phyloP scores from a whole-genome alignment of 2,113 vertebrate species.

The Serinus canaria region DNA sequence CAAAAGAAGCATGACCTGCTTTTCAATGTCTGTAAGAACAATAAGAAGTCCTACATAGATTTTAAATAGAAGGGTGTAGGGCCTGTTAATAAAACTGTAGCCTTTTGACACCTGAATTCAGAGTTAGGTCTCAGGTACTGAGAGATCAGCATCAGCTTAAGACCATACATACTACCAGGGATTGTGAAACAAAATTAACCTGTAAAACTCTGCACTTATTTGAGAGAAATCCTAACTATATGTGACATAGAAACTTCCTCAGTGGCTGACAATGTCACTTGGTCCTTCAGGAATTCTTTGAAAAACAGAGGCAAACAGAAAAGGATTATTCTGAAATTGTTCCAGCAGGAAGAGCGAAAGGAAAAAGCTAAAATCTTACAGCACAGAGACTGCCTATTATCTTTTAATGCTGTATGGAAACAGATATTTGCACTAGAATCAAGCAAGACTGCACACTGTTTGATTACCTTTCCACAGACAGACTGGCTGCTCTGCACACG shows the following conservation, averaged over 20 bases:
- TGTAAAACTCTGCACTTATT: background rate
- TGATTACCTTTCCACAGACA: background rate
- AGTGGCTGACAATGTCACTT: background rate
- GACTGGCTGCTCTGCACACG: accelerated
- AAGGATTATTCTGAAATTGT: background rate
- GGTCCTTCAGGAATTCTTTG: background rate
- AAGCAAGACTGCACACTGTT: background rate
- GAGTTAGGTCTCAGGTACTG: background rate
- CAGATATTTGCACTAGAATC: background rate
- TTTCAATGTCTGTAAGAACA: background rate
- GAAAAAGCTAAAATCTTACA: background rate
- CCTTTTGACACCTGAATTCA: background rate
- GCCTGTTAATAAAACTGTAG: background rate
- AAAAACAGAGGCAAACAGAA: background rate
- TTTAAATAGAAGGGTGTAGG: background rate
- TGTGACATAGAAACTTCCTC: background rate
- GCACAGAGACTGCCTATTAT: background rate
- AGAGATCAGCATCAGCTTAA: background rate
- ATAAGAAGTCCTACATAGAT: background rate
- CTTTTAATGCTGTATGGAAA: background rate
- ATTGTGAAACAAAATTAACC: background rate
- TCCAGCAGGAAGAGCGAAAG: background rate
- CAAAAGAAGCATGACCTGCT: background rate
- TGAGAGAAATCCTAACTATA: background rate
- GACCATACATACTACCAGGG: background rate